A percentile compares a stretch with the other conserved stretches of the same genome.
Conservation (phyloP, 2,888 invertebrate species). For the Nineta flava region DNA sequence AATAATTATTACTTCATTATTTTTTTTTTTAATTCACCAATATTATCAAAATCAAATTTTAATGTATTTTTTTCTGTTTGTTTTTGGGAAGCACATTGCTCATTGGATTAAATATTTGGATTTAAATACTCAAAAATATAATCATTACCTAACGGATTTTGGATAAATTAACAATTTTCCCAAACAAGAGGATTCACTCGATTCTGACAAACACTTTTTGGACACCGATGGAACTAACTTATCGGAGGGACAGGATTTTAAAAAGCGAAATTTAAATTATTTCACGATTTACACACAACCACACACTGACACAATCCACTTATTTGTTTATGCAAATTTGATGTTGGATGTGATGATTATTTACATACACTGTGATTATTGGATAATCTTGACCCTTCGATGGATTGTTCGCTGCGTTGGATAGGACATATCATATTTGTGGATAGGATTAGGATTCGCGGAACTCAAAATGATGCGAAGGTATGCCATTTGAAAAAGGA, state of each 20-base stretch:
- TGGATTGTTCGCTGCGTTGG: constrained; percentile 7
- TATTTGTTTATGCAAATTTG: background rate
- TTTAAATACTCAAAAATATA: background rate
- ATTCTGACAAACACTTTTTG: background rate
- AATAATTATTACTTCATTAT: background rate
- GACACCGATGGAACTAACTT: constrained; percentile 7
- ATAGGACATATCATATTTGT: constrained; percentile 3
- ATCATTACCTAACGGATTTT: constrained; percentile 4
- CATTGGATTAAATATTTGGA: constrained; percentile 5
- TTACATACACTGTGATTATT: background rate
- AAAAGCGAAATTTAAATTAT: background rate
- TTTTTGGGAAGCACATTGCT: constrained; percentile 4
- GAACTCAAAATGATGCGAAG: background rate
- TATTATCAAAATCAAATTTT: background rate
- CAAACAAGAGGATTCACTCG: constrained; percentile 1
- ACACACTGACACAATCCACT: no score
- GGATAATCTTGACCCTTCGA: constrained; percentile 8
- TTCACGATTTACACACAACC: background rate
- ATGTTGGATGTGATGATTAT: background rate
- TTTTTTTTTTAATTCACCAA: background rate
- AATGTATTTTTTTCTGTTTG: constrained; percentile 5
- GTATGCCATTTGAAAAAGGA: constrained; percentile 1
- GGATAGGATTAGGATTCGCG: constrained; percentile 3
- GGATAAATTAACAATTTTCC: constrained; percentile 1
- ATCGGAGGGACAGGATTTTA: constrained; percentile 8